A percentile compares a stretch with the other conserved stretches of the same genome.
Evolutionary conservation across 1,140 invertebrate genomes (phyloP).

Genomic region (Chymomyza costata): DNA sequence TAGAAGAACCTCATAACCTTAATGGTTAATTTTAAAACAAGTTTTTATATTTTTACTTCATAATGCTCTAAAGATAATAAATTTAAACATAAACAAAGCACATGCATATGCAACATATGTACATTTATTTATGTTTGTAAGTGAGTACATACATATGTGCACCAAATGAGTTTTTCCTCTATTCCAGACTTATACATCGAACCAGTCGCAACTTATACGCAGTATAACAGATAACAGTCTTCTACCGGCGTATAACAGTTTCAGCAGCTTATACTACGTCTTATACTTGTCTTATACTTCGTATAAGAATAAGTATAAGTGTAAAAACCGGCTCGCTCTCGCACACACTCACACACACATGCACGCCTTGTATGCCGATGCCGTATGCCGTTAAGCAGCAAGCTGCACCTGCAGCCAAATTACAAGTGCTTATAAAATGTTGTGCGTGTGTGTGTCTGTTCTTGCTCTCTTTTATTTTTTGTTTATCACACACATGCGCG

Average conservation of each 20-base stretch:
- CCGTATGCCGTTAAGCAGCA: too few species aligned
- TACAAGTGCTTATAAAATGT: slow-evolving; percentile 19
- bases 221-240: not conserved
- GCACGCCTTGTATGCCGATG: slow-evolving; percentile 6
- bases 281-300: not conserved
- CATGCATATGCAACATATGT: too few species aligned
- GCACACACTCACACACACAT: slow-evolving; percentile 13
- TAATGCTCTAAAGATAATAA: too few species aligned
- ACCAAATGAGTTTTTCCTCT: too few species aligned
- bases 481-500: not conserved
- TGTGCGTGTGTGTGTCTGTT: slow-evolving; percentile 16
- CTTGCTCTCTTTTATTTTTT: slow-evolving; percentile 6
- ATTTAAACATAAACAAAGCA: too few species aligned
- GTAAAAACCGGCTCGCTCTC: slow-evolving; percentile 15
- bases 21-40: too few species aligned
- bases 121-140: too few species aligned
- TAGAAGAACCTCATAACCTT: too few species aligned
- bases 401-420: slow-evolving; percentile 8
- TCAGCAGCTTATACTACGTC: not conserved
- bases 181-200: too few species aligned
- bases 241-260: slow-evolving; percentile 28
- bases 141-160: too few species aligned
- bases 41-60: too few species aligned
- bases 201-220: slow-evolving; percentile 23
- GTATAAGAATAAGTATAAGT: slow-evolving; percentile 14